These are phyloP conservation scores for Lasius platythorax DNA, from an alignment of 2,888 invertebrate genomes.

Conservation along the genomic window DNA sequence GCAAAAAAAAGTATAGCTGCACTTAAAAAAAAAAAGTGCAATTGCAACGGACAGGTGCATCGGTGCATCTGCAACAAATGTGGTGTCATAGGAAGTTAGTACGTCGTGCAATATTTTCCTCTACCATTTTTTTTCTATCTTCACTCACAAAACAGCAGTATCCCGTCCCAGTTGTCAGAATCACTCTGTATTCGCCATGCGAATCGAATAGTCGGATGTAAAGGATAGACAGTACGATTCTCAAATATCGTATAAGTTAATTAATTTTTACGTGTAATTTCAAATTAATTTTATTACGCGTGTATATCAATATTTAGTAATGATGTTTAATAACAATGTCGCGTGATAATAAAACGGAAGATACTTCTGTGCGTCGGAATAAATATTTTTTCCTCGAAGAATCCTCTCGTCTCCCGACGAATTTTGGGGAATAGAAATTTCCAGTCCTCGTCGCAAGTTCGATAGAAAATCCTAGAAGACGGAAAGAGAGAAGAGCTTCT, in stretches of 20 bases:
- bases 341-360: not conserved
- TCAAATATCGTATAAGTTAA: not conserved
- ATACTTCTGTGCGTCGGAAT: not conserved
- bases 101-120: no score
- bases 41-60: no score
- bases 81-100: no score
- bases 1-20: no score
- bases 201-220: not conserved
- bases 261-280: not conserved
- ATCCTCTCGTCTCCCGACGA: not conserved
- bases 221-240: not conserved
- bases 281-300: not conserved
- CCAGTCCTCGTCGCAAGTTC: slow-evolving; percentile 35
- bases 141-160: no score
- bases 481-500: slow-evolving; percentile 30
- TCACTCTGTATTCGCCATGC: no score
- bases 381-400: slow-evolving; percentile 1
- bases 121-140: no score
- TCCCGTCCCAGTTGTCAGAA: no score
- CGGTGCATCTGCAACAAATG: no score
- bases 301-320: not conserved
- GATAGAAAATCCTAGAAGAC: slow-evolving; percentile 30
- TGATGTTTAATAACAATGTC: not conserved
- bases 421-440: slow-evolving; percentile 17
- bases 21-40: no score